Evolutionary conservation across 2,113 vertebrate genomes (phyloP), one percentile per base, ranked within the genome.

Genomic region (Corythornis cristatus): DNA sequence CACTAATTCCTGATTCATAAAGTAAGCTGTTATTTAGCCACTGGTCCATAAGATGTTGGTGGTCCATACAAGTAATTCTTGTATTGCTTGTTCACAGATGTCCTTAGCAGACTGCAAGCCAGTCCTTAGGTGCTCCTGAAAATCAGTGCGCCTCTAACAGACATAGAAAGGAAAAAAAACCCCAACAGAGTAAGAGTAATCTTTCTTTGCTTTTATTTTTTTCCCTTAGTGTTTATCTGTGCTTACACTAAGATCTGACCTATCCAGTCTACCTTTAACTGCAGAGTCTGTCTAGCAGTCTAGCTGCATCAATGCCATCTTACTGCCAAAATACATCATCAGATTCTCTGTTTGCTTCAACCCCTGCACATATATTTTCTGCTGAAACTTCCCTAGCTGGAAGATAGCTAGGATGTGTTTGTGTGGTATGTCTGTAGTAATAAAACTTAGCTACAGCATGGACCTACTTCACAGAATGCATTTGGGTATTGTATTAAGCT

Each of bases 401-500:
- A 79, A 75, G 70, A 78, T 35, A 75, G 29, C 67, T 61, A 43
- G 64, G n/a, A 4, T 87, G 48, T 33, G 21, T 29, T 46, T 86
- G 29, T 60, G 54, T 51, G 12, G 16, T 33, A 22, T 46, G 66
- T 61, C 66, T 84, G 40, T 50, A 85, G 73, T n/a, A 89, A 66
- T 54, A 83, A 89, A 79, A 60, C 33, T 74, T 40, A 81, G 75
- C 74, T 83, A 31, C 23, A 54, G 45, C 51, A 16, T 43, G 72
- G 72, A 56, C 79, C 72, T 83, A n/a, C 79, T 86, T 80, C 56
- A 80, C 46, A 89, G 78, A 91, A 87, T 77, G 60, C 72, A 74
- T 76, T 54, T 93, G 81, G 29, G 46, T 83, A 80, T 71, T 82
- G 71, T 85, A 92, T 94, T 92, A 83, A 85, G 81, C 75, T 91